A percentile compares a stretch with the other conserved stretches of the same genome.
phyloP scores from a whole-genome alignment of 2,797 vertebrate genomes.

The Eospalax fontanierii region DNA sequence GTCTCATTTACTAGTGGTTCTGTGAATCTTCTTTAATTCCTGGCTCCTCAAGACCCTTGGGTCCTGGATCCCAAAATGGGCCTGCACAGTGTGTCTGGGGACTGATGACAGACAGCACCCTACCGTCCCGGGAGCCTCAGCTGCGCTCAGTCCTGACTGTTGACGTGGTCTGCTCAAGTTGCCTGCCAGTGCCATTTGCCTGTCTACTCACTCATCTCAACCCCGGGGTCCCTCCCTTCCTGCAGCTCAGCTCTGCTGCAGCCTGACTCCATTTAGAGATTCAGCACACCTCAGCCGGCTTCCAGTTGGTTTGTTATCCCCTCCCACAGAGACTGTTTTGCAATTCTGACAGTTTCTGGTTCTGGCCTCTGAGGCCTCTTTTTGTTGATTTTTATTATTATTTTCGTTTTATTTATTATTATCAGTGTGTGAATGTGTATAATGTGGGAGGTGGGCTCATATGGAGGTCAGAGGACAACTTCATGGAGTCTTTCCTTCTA shows the following conservation, averaged over 20 bases:
- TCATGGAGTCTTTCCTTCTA: not conserved
- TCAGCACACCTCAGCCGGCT: not conserved
- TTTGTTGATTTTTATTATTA: not conserved
- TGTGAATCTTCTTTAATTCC: no score
- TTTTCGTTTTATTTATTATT: no score
- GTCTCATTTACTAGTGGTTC: no score
- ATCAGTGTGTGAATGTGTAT: not conserved
- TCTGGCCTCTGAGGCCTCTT: not conserved
- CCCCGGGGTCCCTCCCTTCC: not conserved
- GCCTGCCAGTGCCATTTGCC: not conserved
- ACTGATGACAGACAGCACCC: no score
- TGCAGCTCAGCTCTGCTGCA: not conserved
- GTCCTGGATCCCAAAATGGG: no score
- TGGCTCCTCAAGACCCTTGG: no score
- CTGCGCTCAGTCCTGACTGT: not conserved
- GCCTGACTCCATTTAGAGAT: not conserved
- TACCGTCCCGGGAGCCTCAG: not conserved
- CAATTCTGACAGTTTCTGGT: not conserved
- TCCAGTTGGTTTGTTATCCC: not conserved
- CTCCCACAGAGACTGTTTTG: not conserved
- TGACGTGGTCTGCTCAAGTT: not conserved
- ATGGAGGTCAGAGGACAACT: not conserved
- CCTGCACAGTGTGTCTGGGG: no score
- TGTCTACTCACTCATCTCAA: no score
- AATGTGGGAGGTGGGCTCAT: not conserved